Evolutionary conservation across 2,113 vertebrate species (phyloP), one percentile per base, ranked within the genome.

Genomic region (Hystrix brachyura): DNA sequence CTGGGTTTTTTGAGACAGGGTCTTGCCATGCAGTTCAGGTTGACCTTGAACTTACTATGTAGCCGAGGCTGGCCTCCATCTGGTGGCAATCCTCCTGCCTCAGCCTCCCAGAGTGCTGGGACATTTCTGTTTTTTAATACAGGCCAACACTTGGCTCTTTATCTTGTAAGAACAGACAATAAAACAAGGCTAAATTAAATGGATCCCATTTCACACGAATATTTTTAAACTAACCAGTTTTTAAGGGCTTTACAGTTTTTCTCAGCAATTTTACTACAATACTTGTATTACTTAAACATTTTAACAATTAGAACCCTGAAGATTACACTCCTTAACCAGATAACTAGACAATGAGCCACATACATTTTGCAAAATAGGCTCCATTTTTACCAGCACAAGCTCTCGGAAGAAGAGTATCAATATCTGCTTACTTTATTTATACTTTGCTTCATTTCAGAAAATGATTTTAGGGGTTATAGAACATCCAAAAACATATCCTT

Each of bases 151-250:
- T 83, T 86, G 38, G 60, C 55, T 83, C 18, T 96, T 71, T 27
- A 84, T 76, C 53, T 92, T 62, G 7, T 85, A 94, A 91, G 87
- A 92, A 91, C 25, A 78, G 15, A 90, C 27, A 84, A 72, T 9
- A 88, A 34, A 87, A 88, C 19, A 65, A 90, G 43, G 74, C 59
- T 74, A 88, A 86, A 91, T 81, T 96, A 92, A 95, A 17, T 46
- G 71, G 69, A 48, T 95, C 43, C 11, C 57, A 90, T 43, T 86
- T 82, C 11, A 91, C 7, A 65, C 1, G 59, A 86, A 69, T 55
- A 82, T 64, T 62, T 25, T 27, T 17, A 59, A 89, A 93, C 89
- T 27, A 94, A 38, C 14, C 25, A 92, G 18, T 13, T 81, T 10
- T 34, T 21, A 88, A 80, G 51, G 90, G 38, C 89, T 87, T 84